Conservation (phyloP, 1,140 invertebrate species). For the Colletes latitarsis region DNA sequence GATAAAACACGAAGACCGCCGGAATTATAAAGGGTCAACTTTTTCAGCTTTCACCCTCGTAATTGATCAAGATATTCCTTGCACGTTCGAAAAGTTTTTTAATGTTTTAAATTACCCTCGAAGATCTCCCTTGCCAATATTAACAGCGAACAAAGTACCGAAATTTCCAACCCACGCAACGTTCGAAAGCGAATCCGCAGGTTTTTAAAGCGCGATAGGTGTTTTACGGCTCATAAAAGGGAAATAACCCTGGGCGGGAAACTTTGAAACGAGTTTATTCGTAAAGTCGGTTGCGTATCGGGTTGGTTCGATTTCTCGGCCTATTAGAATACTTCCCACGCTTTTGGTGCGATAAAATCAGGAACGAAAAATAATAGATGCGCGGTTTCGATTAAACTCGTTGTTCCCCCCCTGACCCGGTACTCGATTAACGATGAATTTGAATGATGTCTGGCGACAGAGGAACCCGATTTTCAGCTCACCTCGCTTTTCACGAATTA, state of each 20-base stretch:
- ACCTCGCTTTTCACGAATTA: constrained; percentile 54
- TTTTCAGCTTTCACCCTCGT: too few species aligned
- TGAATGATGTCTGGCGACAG: constrained; percentile 39
- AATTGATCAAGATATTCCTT: too few species aligned
- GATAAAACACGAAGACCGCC: too few species aligned
- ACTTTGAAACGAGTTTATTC: constrained; percentile 31
- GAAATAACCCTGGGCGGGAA: background rate
- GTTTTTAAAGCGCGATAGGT: constrained; percentile 2
- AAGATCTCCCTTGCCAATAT: background rate
- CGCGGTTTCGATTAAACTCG: constrained; percentile 25
- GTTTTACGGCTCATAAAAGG: constrained; percentile 24
- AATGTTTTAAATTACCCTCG: too few species aligned
- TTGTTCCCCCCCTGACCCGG: constrained; percentile 27
- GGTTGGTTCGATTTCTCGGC: constrained; percentile 4
- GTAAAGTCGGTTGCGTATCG: constrained; percentile 5
- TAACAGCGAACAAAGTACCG: background rate
- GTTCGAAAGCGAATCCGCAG: background rate
- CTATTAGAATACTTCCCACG: constrained; percentile 6
- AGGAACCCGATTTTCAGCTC: constrained; percentile 48
- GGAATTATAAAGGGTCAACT: too few species aligned
- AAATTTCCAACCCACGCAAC: background rate
- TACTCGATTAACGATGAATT: constrained; percentile 50
- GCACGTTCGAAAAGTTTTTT: too few species aligned
- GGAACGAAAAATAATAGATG: constrained; percentile 25
- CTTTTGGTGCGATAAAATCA: constrained; percentile 9